Conservation (phyloP, 2,797 vertebrate genomes). For the Sebastes jordani region DNA sequence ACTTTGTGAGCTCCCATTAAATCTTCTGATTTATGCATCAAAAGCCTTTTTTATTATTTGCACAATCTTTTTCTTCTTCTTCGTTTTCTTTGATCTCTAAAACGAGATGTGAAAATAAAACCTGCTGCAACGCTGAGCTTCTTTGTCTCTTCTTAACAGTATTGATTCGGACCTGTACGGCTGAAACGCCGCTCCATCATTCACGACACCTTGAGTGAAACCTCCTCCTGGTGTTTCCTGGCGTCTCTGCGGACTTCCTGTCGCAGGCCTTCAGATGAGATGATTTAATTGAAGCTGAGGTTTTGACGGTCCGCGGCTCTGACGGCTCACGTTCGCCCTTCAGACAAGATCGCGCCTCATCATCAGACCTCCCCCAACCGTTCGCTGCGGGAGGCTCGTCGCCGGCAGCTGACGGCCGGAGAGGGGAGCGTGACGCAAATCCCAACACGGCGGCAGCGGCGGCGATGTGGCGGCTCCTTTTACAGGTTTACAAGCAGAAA, state of each 20-base stretch:
- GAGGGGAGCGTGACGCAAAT: constrained; percentile 11
- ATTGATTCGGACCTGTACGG: background rate
- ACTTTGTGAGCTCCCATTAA: constrained; percentile 10
- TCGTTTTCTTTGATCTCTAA: background rate
- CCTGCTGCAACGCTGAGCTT: background rate
- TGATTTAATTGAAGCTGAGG: constrained; percentile 18
- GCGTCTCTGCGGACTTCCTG: background rate
- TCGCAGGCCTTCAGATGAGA: background rate
- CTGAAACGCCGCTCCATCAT: background rate
- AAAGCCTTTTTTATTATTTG: background rate
- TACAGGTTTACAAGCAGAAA: background rate
- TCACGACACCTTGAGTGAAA: background rate
- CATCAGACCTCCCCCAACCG: constrained; percentile 16
- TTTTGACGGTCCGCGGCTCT: background rate
- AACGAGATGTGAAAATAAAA: background rate
- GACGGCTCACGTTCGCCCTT: background rate
- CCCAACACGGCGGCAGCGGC: too few relatives aligned
- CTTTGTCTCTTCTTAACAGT: background rate
- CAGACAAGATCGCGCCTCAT: constrained; percentile 32
- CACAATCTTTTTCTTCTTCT: background rate
- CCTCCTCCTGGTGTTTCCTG: background rate
- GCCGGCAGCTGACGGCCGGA: background rate
- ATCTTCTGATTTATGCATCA: constrained; percentile 24
- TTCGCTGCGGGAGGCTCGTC: constrained; percentile 5
- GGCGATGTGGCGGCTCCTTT: background rate